These are phyloP conservation scores for Drosophila aldrichi DNA, from an alignment of 2,888 invertebrate genomes.

Conservation along the genomic window DNA sequence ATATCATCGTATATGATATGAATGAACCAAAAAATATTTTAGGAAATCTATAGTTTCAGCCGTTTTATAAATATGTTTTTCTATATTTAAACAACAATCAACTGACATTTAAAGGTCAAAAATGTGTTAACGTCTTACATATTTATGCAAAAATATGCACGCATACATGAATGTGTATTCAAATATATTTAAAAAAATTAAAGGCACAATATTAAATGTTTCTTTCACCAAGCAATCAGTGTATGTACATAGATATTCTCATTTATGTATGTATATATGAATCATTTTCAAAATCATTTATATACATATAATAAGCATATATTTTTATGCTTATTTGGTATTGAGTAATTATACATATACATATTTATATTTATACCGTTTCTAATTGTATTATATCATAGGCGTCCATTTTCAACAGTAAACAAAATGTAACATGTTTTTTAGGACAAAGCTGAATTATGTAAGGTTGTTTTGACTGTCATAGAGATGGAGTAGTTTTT, in stretches of 20 bases:
- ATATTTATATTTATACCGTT: background rate
- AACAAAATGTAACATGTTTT: background rate
- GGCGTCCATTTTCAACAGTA: background rate
- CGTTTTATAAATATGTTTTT: background rate
- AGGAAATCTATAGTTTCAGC: slow-evolving; percentile 1
- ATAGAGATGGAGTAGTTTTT: background rate
- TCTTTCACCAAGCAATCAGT: slow-evolving; percentile 31
- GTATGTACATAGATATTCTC: background rate
- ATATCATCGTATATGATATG: slow-evolving; percentile 5
- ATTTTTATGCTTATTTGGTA: background rate
- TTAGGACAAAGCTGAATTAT: background rate
- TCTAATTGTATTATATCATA: background rate
- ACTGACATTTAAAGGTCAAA: slow-evolving; percentile 70
- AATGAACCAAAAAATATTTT: slow-evolving; percentile 7
- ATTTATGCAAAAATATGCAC: slow-evolving; percentile 8
- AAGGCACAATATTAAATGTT: slow-evolving; percentile 15
- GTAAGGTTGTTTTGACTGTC: background rate
- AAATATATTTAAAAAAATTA: slow-evolving; percentile 1
- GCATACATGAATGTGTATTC: background rate
- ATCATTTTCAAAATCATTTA: no score
- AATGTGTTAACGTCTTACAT: slow-evolving; percentile 15
- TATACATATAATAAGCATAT: background rate
- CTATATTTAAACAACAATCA: slow-evolving; percentile 9
- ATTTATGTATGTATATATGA: background rate
- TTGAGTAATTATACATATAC: background rate